These are phyloP conservation scores for Sciurus niger DNA, from an alignment of 2,113 vertebrate genomes.

Conservation along the genomic window DNA sequence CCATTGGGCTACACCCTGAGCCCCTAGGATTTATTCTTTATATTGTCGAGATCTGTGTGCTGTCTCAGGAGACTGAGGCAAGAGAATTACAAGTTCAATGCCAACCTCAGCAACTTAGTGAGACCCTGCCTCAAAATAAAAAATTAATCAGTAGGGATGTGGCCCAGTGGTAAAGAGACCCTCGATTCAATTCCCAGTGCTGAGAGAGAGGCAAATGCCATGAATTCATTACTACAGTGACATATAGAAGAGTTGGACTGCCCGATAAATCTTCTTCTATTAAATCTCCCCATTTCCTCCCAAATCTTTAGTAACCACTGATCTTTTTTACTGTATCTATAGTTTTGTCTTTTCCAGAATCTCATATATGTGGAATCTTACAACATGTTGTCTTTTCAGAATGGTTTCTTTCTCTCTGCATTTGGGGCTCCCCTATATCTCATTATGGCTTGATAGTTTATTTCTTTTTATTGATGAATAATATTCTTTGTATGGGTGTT, in stretches of 20 bases:
- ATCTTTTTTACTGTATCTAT: background rate
- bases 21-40: background rate
- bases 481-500: background rate
- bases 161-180: too few relatives aligned
- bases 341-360: conserved; percentile 49
- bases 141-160: too few relatives aligned
- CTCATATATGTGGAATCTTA: background rate
- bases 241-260: background rate
- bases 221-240: background rate
- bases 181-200: too few relatives aligned
- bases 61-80: too few relatives aligned
- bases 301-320: background rate
- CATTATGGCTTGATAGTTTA: background rate
- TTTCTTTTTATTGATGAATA: background rate
- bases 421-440: background rate
- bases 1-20: background rate
- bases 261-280: background rate
- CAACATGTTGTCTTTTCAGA: background rate
- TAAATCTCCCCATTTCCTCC: background rate
- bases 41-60: background rate
- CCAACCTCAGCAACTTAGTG: too few relatives aligned
- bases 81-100: too few relatives aligned
- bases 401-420: background rate
- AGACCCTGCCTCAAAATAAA: too few relatives aligned
- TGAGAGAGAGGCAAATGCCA: background rate